Evolutionary conservation across 1,140 invertebrate species (phyloP).

Genomic region (Ceratosolen solmsi): DNA sequence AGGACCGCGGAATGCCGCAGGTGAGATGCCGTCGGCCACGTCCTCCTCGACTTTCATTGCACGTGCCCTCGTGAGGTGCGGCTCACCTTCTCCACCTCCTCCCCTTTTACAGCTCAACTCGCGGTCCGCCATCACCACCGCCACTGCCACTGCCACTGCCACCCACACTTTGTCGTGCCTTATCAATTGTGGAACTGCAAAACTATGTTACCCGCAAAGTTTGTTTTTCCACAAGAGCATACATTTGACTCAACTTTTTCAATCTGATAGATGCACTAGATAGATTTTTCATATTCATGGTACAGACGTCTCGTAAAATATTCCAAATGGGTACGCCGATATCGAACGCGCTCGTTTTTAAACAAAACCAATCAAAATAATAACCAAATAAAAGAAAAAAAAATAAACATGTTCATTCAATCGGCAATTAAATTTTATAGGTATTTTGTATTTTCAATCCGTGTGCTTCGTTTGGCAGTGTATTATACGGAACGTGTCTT

Average conservation of each 20-base stretch:
- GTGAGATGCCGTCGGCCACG: not conserved
- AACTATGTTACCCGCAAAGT: constrained; percentile 9
- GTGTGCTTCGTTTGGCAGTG: no score
- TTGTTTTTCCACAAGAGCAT: not conserved
- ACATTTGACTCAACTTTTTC: constrained; percentile 11
- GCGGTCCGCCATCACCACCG: not conserved
- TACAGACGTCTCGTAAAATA: not conserved
- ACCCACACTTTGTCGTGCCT: not conserved
- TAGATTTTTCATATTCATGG: constrained; percentile 22
- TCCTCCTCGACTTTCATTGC: not conserved
- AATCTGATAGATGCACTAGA: constrained; percentile 13
- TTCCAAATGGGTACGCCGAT: not conserved
- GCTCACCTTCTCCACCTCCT: not conserved
- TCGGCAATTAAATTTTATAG: no score
- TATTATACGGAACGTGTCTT: no score
- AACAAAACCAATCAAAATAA: not conserved
- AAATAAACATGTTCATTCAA: no score
- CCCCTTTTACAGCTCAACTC: no score
- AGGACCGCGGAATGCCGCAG: constrained; percentile 1
- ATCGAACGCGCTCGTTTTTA: not conserved
- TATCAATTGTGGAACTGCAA: constrained; percentile 7
- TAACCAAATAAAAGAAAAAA: no score
- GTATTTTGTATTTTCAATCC: no score
- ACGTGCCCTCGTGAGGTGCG: not conserved
- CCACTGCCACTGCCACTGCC: not conserved